Base-by-base conservation (phyloP, 2,888 invertebrate genomes). In the Incurvaria masculella region DNA sequence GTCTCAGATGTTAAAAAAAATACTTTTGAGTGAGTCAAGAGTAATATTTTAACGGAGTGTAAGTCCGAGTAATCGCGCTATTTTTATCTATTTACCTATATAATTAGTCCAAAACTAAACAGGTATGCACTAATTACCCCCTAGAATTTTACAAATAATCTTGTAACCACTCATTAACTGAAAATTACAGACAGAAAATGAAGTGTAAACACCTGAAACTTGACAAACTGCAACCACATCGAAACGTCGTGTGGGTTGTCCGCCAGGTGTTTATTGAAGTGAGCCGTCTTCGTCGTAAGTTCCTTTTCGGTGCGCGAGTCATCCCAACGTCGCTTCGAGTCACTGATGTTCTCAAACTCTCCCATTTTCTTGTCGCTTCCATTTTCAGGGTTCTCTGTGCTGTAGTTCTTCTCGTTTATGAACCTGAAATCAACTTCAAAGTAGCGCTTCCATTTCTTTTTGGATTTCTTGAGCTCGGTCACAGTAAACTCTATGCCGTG, bases 141-240 rank as follows among this genome's bases (percentile, higher is more conserved):
- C n/a, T n/a, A n/a, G n/a, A n/a, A n/a, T n/a, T n/a, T n/a, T n/a
- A n/a, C n/a, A n/a, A n/a, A n/a, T n/a, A n/a, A n/a, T n/a, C n/a
- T n/a, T n/a, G n/a, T n/a, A n/a, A n/a, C n/a, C n/a, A n/a, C n/a
- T n/a, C n/a, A 33, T 33, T 33, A 14, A 33, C 23, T 23, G 14
- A 33, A 33, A 8, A 33, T 33, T 33, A 33, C 33, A 4, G 8
- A 33, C n/a, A n/a, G n/a, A n/a, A n/a, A n/a, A n/a, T n/a, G n/a
- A n/a, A n/a, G n/a, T n/a, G n/a, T n/a, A n/a, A 4, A 3, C 54
- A 81, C 80, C 60, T 87, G 85, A 60, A 82, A 80, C 26, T 75
- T 61, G 6, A 85, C 68, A 58, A 84, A 83, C 52, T 83, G 68
- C 17, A 86, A 57, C 87, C 87, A 87, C 41, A 73, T 60, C 26